Percentiles rank a stretch among this genome's conserved stretches.
Evolutionary conservation across 2,113 vertebrate genomes (phyloP).

Genomic region (Pomatostomus ruficeps): DNA sequence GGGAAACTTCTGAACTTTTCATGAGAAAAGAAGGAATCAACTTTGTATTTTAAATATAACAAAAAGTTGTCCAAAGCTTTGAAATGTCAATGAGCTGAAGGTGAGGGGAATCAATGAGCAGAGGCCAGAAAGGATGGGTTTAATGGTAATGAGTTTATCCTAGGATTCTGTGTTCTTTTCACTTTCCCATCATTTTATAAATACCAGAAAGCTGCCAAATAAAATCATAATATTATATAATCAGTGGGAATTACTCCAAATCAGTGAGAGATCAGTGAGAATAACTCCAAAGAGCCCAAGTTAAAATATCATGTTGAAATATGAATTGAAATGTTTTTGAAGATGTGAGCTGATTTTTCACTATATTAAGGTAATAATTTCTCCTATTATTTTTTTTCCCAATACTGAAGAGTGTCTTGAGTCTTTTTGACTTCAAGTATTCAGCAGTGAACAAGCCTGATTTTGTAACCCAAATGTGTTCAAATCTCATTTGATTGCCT

Average conservation of each 20-base stretch:
- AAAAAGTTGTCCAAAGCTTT: neutral
- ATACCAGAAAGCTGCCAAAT: neutral
- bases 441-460: neutral
- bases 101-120: neutral
- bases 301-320: neutral
- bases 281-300: neutral
- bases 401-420: neutral
- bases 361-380: neutral
- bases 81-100: neutral
- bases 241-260: neutral
- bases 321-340: neutral
- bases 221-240: neutral
- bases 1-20: neutral
- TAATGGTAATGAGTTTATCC: neutral
- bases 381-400: neutral
- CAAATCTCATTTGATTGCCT: neutral
- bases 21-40: neutral
- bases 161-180: neutral
- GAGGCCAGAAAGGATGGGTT: neutral
- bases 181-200: neutral
- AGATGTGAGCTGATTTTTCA: neutral
- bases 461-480: neutral
- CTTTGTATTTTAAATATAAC: neutral
- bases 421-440: neutral
- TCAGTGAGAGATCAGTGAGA: neutral